phyloP scores from a whole-genome alignment of 2,113 vertebrate genomes.

The Centrocercus urophasianus region DNA sequence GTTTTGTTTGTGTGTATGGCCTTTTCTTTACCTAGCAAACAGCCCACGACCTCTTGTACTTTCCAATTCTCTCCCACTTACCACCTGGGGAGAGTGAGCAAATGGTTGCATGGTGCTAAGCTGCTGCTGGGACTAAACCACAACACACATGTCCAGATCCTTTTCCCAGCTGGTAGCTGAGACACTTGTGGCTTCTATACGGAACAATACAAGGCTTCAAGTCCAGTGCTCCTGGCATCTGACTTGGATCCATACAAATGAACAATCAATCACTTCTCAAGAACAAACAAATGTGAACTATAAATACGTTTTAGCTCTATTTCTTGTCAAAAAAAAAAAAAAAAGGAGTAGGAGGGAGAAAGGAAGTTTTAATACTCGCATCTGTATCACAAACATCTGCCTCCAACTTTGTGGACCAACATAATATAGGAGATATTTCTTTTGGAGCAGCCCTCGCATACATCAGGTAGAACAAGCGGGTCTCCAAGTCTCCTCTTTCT shows the following conservation, averaged over 20 bases:
- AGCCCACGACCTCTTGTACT: background rate
- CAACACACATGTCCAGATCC: background rate
- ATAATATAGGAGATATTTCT: too few relatives aligned
- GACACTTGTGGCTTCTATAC: background rate
- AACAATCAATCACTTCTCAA: background rate
- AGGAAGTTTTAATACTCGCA: background rate
- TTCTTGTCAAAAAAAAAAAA: background rate
- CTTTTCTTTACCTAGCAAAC: background rate
- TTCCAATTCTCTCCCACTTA: background rate
- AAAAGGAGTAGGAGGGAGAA: background rate
- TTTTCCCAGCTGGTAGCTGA: background rate
- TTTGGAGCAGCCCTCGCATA: too few relatives aligned
- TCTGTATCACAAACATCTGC: background rate
- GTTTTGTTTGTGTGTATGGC: background rate
- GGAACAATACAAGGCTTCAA: accelerated
- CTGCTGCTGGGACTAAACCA: background rate
- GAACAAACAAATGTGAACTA: background rate
- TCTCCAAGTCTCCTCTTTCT: background rate
- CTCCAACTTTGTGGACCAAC: too few relatives aligned
- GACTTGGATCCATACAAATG: background rate
- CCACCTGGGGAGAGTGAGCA: background rate
- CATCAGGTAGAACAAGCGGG: background rate
- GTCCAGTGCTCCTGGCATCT: background rate
- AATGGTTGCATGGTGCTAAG: background rate
- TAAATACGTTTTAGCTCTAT: background rate